Evolutionary conservation across 2,113 vertebrate genomes (phyloP), one percentile per base, ranked within the genome.

Genomic region (Ammodytes dubius): DNA sequence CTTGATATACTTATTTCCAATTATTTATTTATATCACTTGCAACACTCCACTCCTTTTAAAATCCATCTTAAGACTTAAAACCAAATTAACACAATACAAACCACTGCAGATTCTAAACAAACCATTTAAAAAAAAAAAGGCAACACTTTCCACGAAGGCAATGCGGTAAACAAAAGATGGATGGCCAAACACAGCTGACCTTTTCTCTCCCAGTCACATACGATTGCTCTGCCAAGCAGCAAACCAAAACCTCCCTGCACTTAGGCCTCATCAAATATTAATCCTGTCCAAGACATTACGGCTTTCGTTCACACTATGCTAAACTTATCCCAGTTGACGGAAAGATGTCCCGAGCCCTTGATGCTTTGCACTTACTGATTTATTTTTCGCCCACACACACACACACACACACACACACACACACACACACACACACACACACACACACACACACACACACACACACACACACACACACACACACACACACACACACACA

Each of bases 191-290:
- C 82, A 88, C 89, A 87, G 79, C 75, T 88, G 90, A 91, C 91
- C 87, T 92, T 93, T 88, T 83, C 74, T 59, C 60, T 59, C 60
- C 12, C 47, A 59, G 83, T 88, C 88, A 67, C 81, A 84, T 88
- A 14, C 80, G 49, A 84, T 85, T 70, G 76, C 77, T 87, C 81
- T 46, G 57, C 76, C 70, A 67, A 87, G 64, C 83, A 82, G 82
- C 74, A n/a, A 61, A 47, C 37, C 6, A 54, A 87, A 88, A 76
- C 81, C 56, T 83, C 84, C 43, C 6, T 82, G 87, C 89, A 91
- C 87, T 91, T 89, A 91, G 83, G 83, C 68, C 75, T 88, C 87
- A 91, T 92, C 74, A 91, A 91, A 91, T 90, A 92, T 92, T 88
- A 71, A 91, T 87, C 68, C 60, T 39, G 56, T 87, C 63, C 76